Percentiles rank a stretch among this genome's conserved stretches.
Evolutionary conservation across 1,140 invertebrate genomes (phyloP).

Genomic region (Dendrolimus kikuchii): DNA sequence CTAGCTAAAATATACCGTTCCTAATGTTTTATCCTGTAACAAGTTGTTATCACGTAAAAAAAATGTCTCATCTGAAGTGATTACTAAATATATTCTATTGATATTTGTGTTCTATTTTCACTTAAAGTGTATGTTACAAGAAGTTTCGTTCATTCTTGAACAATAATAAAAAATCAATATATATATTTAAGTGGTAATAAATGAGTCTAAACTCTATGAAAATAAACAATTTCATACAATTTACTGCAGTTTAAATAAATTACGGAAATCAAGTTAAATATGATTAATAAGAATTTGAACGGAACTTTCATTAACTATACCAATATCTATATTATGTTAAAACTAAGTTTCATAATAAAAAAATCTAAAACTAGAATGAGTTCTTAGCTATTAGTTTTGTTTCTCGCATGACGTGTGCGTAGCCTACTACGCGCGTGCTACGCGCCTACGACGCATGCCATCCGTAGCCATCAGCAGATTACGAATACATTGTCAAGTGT

Average conservation of each 20-base stretch:
- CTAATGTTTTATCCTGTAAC: conserved; percentile 63
- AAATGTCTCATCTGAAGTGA: neutral
- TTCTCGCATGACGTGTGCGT: conserved; percentile 44
- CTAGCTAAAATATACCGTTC: conserved; percentile 69
- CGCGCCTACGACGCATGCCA: conserved; percentile 55
- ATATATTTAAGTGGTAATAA: too few relatives aligned
- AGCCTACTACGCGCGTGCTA: conserved; percentile 52
- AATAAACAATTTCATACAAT: conserved; percentile 4
- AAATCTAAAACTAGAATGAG: too few relatives aligned
- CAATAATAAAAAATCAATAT: too few relatives aligned
- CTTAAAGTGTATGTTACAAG: too few relatives aligned
- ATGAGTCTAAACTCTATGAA: conserved; percentile 2
- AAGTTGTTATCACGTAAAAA: conserved; percentile 48
- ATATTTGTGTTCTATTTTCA: too few relatives aligned
- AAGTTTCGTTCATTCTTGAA: too few relatives aligned
- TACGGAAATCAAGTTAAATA: conserved; percentile 1
- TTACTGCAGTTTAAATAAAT: conserved; percentile 2
- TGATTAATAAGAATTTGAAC: neutral
- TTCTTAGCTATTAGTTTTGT: conserved; percentile 6
- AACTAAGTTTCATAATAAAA: too few relatives aligned
- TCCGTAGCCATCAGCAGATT: conserved; percentile 67
- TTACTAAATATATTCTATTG: too few relatives aligned
- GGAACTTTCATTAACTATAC: conserved; percentile 12
- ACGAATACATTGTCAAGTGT: conserved; percentile 74
- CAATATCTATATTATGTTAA: conserved; percentile 8